These are phyloP conservation scores for Parnassius apollo DNA, from an alignment of 2,888 invertebrate species.

Conservation along the genomic window DNA sequence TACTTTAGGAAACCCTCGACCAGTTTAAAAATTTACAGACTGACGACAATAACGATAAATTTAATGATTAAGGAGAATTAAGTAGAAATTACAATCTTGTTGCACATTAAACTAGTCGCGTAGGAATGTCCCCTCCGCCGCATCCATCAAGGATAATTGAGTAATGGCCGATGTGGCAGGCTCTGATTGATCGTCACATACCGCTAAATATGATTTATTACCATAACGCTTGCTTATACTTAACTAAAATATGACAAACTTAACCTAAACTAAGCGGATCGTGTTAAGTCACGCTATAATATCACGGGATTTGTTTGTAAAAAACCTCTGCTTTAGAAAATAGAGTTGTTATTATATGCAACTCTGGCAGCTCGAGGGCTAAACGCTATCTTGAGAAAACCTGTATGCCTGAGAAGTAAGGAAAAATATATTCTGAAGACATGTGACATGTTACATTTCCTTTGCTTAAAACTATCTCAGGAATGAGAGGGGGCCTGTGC, in stretches of 20 bases:
- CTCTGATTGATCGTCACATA: constrained; percentile 52
- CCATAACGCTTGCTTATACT: constrained; percentile 16
- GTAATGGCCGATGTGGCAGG: constrained; percentile 57
- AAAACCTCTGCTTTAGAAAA: neutral
- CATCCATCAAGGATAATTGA: constrained; percentile 65
- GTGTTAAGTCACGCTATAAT: constrained; percentile 1
- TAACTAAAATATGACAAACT: constrained; percentile 28
- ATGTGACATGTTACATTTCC: too few species aligned
- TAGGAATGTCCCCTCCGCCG: constrained; percentile 34
- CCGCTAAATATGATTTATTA: constrained; percentile 56
- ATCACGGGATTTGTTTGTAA: neutral
- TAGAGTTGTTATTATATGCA: neutral
- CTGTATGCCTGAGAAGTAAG: too few species aligned
- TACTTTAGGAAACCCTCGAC: too few species aligned
- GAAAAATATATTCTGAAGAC: too few species aligned
- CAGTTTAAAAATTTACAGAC: too few species aligned
- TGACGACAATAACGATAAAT: too few species aligned
- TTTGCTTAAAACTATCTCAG: too few species aligned
- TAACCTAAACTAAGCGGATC: constrained; percentile 29
- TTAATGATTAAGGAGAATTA: too few species aligned
- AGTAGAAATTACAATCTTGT: neutral
- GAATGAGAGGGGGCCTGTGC: too few species aligned
- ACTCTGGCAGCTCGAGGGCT: too few species aligned
- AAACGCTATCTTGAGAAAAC: too few species aligned
- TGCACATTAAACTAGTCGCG: constrained; percentile 26